Evolutionary conservation across 2,888 invertebrate genomes (phyloP).

Genomic region (Nephrotoma appendiculata): DNA sequence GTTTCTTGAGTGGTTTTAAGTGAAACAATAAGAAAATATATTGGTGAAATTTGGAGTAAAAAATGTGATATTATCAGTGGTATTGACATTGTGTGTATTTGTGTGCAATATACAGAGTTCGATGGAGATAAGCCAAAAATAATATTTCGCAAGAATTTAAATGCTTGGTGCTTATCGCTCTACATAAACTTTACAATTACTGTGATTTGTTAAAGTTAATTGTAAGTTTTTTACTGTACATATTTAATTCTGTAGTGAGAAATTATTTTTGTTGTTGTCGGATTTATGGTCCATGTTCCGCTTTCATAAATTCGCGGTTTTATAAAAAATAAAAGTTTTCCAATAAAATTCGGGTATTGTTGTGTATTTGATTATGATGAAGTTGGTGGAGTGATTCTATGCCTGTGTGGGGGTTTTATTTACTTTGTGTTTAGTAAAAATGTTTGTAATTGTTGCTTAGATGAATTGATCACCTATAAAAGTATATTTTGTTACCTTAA

Average conservation of each 20-base stretch:
- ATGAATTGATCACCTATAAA: not conserved
- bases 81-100: not conserved
- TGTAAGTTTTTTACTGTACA: not conserved
- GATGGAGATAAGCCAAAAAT: not conserved
- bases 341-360: not conserved
- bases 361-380: not conserved
- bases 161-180: not conserved
- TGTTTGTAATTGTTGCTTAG: not conserved
- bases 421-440: not conserved
- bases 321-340: not conserved
- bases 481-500: not conserved
- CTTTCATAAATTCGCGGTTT: not conserved
- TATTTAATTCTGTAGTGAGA: not conserved
- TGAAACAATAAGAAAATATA: not conserved
- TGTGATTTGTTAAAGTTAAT: not conserved
- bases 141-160: not conserved
- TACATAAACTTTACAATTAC: not conserved
- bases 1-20: not conserved
- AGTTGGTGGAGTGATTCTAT: not conserved
- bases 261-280: not conserved
- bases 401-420: not conserved
- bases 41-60: not conserved
- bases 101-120: not conserved
- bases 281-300: not conserved
- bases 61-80: not conserved